phyloP scores from a whole-genome alignment of 2,888 invertebrate species.

The Byasa hedistus region DNA sequence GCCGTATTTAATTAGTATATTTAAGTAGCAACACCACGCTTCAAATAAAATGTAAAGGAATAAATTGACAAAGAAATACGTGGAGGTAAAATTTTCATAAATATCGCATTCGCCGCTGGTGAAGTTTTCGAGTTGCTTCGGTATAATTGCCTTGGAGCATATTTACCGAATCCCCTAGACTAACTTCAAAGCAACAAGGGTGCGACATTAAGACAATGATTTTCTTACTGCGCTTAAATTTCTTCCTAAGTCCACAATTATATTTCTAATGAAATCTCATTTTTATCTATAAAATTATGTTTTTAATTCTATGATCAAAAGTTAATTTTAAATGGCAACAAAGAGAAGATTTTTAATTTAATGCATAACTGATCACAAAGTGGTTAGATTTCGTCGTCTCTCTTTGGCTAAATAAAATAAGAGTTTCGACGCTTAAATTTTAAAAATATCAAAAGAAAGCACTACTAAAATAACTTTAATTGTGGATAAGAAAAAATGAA shows the following conservation, averaged over 20 bases:
- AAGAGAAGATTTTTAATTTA: neutral
- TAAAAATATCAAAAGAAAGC: no score
- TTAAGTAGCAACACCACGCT: conserved; percentile 7
- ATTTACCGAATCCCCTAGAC: neutral
- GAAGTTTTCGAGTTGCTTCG: conserved; percentile 2
- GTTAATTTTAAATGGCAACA: neutral
- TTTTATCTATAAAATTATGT: neutral
- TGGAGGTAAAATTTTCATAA: conserved; percentile 11
- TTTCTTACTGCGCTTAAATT: neutral
- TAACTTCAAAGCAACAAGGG: conserved; percentile 1
- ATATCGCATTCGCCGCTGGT: conserved; percentile 6
- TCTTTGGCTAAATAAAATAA: no score
- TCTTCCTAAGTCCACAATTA: neutral
- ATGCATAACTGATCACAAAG: neutral
- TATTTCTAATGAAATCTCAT: neutral
- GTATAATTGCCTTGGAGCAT: conserved; percentile 3
- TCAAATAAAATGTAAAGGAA: conserved; percentile 17
- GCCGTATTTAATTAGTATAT: conserved; percentile 20
- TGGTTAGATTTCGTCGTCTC: no score
- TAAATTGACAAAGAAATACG: conserved; percentile 18
- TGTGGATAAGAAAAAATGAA: no score
- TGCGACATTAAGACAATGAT: neutral
- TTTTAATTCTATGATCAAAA: no score
- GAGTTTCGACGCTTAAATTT: no score
- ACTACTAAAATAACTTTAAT: no score